These are phyloP conservation scores for Ceratitis capitata DNA, from an alignment of 1,140 invertebrate genomes.

Conservation along the genomic window DNA sequence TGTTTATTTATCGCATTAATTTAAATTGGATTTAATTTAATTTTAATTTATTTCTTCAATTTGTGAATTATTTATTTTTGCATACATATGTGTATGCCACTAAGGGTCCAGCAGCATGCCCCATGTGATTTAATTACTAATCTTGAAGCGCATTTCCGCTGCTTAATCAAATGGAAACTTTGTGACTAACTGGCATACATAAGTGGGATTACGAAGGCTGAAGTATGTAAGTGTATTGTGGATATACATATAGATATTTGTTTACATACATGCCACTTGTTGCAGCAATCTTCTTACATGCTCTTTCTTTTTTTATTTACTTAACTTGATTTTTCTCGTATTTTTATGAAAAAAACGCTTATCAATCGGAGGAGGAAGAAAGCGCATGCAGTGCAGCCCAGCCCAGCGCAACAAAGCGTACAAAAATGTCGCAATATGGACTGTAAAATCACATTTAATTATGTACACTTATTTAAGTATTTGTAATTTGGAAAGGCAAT, in stretches of 20 bases:
- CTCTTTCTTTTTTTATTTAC: not conserved
- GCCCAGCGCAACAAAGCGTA: not conserved
- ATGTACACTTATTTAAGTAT: not conserved
- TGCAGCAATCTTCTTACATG: not conserved
- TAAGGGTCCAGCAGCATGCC: not conserved
- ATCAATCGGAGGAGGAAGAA: not conserved
- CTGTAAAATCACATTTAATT: conserved; percentile 21
- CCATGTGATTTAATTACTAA: not conserved
- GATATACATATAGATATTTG: not conserved
- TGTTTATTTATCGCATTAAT: no score
- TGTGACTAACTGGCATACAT: not conserved
- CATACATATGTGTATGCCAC: not conserved
- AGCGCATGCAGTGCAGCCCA: not conserved
- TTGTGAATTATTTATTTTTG: not conserved
- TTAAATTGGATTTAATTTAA: no score
- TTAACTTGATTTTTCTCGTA: not conserved
- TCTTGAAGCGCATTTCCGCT: not conserved
- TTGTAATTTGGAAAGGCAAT: conserved; percentile 23
- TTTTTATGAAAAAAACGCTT: not conserved
- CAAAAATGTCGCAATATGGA: not conserved
- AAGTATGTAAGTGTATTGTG: not conserved
- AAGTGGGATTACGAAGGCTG: no score
- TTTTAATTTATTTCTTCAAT: not conserved
- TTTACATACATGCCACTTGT: not conserved
- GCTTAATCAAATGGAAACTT: conserved; percentile 16